A percentile compares a stretch with the other conserved stretches of the same genome.
Evolutionary conservation across 2,797 vertebrate species (phyloP).

Genomic region (Peromyscus nudipes): DNA sequence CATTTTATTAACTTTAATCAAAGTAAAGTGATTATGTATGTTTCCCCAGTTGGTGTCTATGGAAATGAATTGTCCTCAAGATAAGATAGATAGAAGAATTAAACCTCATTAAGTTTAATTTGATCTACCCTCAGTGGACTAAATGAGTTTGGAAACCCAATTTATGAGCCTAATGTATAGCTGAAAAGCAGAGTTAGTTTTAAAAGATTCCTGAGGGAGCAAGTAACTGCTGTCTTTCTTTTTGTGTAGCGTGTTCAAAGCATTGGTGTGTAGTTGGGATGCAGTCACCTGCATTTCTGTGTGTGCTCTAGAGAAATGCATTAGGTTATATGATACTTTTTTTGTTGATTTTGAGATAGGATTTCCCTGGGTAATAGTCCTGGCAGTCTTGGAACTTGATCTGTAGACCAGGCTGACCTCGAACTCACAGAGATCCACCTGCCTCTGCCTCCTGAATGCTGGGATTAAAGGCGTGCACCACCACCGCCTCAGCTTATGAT

Average conservation of each 20-base stretch:
- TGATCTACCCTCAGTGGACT: neutral
- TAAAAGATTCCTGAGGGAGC: conserved; percentile 40
- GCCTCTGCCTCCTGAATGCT: neutral
- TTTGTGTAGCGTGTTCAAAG: neutral
- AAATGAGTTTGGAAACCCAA: conserved; percentile 28
- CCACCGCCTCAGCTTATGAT: neutral
- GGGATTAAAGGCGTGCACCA: neutral
- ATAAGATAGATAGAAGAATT: neutral
- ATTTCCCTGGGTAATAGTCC: neutral
- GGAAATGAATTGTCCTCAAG: conserved; percentile 37
- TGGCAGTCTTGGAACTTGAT: neutral
- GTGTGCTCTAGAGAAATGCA: neutral
- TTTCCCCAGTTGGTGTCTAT: neutral
- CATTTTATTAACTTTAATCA: conserved; percentile 43
- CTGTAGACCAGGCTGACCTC: neutral
- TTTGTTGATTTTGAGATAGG: neutral
- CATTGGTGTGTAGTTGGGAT: neutral
- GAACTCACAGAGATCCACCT: neutral
- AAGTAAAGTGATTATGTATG: conserved; percentile 9
- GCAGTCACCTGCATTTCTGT: neutral
- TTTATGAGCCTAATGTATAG: conserved; percentile 2
- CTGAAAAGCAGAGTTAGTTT: conserved; percentile 23
- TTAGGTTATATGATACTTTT: neutral
- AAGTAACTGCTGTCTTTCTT: conserved; percentile 30
- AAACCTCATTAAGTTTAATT: conserved; percentile 31